Conservation (phyloP, 2,113 vertebrate species). For the Silurus meridionalis region DNA sequence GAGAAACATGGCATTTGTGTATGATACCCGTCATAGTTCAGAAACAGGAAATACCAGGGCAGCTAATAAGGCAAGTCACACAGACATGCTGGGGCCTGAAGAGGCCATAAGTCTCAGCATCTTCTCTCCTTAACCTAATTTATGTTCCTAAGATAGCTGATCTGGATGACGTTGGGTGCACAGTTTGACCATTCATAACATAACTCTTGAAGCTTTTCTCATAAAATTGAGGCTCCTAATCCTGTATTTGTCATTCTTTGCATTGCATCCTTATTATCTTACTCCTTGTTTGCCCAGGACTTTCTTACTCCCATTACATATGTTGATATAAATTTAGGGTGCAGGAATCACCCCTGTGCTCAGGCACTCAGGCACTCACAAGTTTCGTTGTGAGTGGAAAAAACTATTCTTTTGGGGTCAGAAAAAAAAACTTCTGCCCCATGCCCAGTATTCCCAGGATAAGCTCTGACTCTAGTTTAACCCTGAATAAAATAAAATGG, state of each 20-base stretch:
- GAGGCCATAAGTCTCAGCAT: background rate
- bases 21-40: slow-evolving; percentile 59
- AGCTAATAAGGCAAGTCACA: slow-evolving; percentile 52
- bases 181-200: background rate
- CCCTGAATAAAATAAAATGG: background rate
- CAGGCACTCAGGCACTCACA: no score
- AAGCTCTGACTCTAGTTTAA: background rate
- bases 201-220: background rate
- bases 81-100: slow-evolving; percentile 43
- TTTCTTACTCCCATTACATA: slow-evolving; percentile 34
- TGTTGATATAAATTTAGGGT: slow-evolving; percentile 52
- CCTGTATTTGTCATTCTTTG: background rate
- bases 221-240: background rate
- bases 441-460: background rate
- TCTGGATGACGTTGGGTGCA: background rate
- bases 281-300: slow-evolving; percentile 26
- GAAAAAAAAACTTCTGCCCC: background rate
- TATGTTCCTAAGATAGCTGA: slow-evolving; percentile 3
- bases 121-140: slow-evolving; percentile 1
- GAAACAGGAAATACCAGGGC: slow-evolving; percentile 70
- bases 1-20: slow-evolving; percentile 41
- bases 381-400: no score
- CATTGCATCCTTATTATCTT: background rate
- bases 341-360: slow-evolving; percentile 12
- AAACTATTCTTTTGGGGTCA: background rate